These are phyloP conservation scores for Calliopsis andreniformis DNA, from an alignment of 1,140 invertebrate species.

Conservation along the genomic window DNA sequence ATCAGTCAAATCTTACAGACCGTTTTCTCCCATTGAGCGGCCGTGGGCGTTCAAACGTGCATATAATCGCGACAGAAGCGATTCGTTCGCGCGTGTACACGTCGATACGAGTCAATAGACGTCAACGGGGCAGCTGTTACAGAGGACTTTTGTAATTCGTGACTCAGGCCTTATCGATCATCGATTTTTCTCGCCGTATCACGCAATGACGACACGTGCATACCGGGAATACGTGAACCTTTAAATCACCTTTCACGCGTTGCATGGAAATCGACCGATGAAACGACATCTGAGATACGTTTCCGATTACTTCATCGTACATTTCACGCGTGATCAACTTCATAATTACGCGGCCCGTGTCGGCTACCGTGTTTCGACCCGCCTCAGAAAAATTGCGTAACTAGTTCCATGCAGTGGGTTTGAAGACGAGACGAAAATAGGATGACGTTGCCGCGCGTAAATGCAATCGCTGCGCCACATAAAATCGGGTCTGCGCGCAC, in stretches of 20 bases:
- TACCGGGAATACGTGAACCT: background rate
- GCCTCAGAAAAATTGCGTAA: slow-evolving; percentile 22
- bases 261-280: background rate
- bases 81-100: background rate
- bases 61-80: slow-evolving; percentile 13
- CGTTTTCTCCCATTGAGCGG: slow-evolving; percentile 19
- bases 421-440: slow-evolving; percentile 22
- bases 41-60: slow-evolving; percentile 24
- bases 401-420: background rate
- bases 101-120: background rate
- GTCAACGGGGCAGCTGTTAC: slow-evolving; percentile 5
- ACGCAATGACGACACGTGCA: background rate
- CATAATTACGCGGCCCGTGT: background rate
- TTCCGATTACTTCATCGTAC: too few species aligned
- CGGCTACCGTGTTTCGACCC: background rate
- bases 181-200: background rate
- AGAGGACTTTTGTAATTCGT: slow-evolving; percentile 31
- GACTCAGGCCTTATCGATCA: slow-evolving; percentile 46
- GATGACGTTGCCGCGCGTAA: slow-evolving; percentile 19
- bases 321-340: too few species aligned
- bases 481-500: slow-evolving; percentile 22
- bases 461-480: slow-evolving; percentile 26
- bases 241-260: slow-evolving; percentile 7
- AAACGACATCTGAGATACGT: too few species aligned
- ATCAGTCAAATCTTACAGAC: slow-evolving; percentile 10